Base-by-base conservation (phyloP, 2,797 vertebrate genomes). In the Alfaro cultratus region DNA sequence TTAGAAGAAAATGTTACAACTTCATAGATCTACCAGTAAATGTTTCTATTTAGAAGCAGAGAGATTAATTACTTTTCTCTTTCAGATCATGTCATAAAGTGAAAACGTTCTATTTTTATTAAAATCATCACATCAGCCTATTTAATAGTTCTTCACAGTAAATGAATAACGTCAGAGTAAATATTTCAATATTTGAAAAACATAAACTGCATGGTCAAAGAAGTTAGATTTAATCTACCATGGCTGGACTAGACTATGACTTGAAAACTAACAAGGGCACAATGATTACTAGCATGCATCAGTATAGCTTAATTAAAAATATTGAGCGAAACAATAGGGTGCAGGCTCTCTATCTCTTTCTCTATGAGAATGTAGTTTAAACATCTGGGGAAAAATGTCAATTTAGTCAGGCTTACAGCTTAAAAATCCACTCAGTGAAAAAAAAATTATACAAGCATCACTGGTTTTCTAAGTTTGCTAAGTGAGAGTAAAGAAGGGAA, bases 401-500 rank as follows among this genome's bases (percentile, higher is more conserved):
- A 18, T 21, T 49, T 49, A 11, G 26, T 55, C 26, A 55, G 10
- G 5, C 5, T 31, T 31, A 60, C 1, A 29, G 57, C 2, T 60
- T 60, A 39, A 62, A 67, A 67, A 39, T 9, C 23, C 9, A 39
- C 62, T 23, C 29, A 16, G n/a, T 8, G 21, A 9, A 12, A 64
- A 21, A 3, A 23, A 23, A 8, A 2, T 29, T 73, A 18, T 7
- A 46, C 13, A 26, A 12, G n/a, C 41, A 7, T 68, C 46, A 26
- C 4, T 18, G 4, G 4, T 43, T 77, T 73, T 73, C 16, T 55
- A 0, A 29, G 55, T 36, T n/a, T 67, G 34, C 26, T 2, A 31
- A 81, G 79, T n/a, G 68, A 79, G 84, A 82, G 82, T 68, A n/a
- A 77, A 75, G 62, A 9, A 73, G 16, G 62, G 85, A 74, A 79